Evolutionary conservation across 2,113 vertebrate species (phyloP).

Genomic region (Pao palembangensis): DNA sequence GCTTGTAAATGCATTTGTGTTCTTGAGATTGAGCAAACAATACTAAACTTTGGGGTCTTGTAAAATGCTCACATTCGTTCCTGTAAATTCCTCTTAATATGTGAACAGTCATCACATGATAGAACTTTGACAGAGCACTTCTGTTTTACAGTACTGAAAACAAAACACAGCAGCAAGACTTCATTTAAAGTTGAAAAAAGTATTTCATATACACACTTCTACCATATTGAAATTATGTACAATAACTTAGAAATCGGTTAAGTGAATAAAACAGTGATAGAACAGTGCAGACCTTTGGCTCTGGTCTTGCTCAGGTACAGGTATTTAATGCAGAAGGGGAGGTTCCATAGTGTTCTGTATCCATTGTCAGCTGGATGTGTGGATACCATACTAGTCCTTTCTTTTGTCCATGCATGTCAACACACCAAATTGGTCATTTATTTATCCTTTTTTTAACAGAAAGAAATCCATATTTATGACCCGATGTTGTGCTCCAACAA

Average conservation of each 20-base stretch:
- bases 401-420: constrained; percentile 71
- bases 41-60: too few relatives aligned
- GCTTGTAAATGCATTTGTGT: too few relatives aligned
- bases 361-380: constrained; percentile 73
- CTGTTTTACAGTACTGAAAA: too few relatives aligned
- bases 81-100: too few relatives aligned
- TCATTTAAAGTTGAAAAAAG: too few relatives aligned
- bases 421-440: constrained; percentile 73
- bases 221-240: background rate
- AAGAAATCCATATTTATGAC: constrained; percentile 76
- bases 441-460: constrained; percentile 70
- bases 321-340: constrained; percentile 67
- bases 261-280: background rate
- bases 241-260: background rate
- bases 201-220: background rate
- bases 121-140: too few relatives aligned
- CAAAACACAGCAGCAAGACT: too few relatives aligned
- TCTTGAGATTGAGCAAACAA: too few relatives aligned
- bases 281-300: constrained; percentile 18
- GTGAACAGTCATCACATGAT: too few relatives aligned
- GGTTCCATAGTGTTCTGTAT: constrained; percentile 75
- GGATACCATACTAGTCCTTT: constrained; percentile 76
- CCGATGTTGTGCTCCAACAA: constrained; percentile 70
- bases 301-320: constrained; percentile 61
- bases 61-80: too few relatives aligned